Evolutionary conservation across 2,113 vertebrate species (phyloP).

Genomic region (Perca schrenkii): DNA sequence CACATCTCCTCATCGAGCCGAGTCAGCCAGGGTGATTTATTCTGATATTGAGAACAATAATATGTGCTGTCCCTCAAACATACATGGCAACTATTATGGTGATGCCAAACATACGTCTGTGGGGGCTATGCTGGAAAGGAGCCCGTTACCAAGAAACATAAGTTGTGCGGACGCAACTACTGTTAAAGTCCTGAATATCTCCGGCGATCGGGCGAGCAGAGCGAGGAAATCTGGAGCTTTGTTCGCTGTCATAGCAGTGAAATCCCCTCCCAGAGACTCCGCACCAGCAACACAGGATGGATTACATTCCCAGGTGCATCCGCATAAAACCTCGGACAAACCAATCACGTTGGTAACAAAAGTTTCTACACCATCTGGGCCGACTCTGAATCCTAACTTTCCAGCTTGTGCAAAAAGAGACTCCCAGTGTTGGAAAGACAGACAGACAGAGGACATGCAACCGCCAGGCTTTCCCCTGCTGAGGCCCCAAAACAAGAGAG

Average conservation of each 20-base stretch:
- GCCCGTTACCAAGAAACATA: neutral
- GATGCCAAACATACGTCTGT: neutral
- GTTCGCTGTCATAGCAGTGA: conserved; percentile 78
- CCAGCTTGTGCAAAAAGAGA: conserved; percentile 24
- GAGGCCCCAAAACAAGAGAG: conserved; percentile 70
- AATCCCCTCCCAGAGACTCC: conserved; percentile 61
- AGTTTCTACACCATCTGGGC: conserved; percentile 37
- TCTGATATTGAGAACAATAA: conserved; percentile 77
- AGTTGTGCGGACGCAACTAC: conserved; percentile 48
- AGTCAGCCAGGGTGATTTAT: conserved; percentile 34
- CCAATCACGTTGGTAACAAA: conserved; percentile 78
- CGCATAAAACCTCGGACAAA: conserved; percentile 47
- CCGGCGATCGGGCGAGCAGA: conserved; percentile 56
- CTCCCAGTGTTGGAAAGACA: conserved; percentile 59
- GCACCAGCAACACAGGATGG: neutral
- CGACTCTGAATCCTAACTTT: neutral
- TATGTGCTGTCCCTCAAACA: conserved; percentile 4
- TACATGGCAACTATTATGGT: conserved; percentile 1
- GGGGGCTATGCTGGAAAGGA: conserved; percentile 16
- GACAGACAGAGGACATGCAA: conserved; percentile 50
- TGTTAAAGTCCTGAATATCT: conserved; percentile 69
- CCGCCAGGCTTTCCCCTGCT: conserved; percentile 59
- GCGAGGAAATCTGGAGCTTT: conserved; percentile 69
- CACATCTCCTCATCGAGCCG: conserved; percentile 28
- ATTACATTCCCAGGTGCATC: neutral